Percentiles rank a stretch among this genome's conserved stretches.
Conservation (phyloP, 2,797 vertebrate species). For the Mormyrops attenuatus region DNA sequence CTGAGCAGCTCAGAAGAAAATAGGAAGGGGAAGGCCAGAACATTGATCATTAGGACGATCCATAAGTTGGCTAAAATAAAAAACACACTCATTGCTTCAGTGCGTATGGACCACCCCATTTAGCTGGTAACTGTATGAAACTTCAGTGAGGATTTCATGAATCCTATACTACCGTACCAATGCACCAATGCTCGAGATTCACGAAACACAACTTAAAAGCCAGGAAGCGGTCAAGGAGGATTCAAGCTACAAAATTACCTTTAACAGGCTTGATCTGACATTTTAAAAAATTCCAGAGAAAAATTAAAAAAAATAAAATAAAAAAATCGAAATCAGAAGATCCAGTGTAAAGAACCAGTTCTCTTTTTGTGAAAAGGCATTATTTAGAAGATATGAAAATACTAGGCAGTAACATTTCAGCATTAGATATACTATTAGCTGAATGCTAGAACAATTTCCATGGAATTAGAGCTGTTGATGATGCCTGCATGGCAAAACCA, state of each 20-base stretch:
- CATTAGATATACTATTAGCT: background rate
- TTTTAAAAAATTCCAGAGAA: too few relatives aligned
- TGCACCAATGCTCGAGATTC: background rate
- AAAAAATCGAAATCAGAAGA: background rate
- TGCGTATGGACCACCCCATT: too few relatives aligned
- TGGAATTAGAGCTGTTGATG: background rate
- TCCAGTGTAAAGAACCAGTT: background rate
- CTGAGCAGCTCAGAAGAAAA: background rate
- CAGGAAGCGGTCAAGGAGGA: background rate
- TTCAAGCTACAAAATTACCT: background rate
- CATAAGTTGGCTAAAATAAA: background rate
- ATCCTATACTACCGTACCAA: too few relatives aligned
- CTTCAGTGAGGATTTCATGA: too few relatives aligned
- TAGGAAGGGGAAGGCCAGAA: background rate
- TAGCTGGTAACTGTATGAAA: too few relatives aligned
- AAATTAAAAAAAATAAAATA: too few relatives aligned
- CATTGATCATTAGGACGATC: background rate
- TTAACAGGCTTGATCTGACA: background rate
- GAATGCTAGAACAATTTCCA: background rate
- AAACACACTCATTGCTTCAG: background rate
- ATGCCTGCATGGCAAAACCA: background rate
- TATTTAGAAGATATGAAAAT: background rate
- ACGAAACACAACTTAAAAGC: background rate
- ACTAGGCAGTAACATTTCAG: background rate
- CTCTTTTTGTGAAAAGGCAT: background rate